Conservation (phyloP, 1,140 invertebrate genomes). For the Trichoplusia ni region DNA sequence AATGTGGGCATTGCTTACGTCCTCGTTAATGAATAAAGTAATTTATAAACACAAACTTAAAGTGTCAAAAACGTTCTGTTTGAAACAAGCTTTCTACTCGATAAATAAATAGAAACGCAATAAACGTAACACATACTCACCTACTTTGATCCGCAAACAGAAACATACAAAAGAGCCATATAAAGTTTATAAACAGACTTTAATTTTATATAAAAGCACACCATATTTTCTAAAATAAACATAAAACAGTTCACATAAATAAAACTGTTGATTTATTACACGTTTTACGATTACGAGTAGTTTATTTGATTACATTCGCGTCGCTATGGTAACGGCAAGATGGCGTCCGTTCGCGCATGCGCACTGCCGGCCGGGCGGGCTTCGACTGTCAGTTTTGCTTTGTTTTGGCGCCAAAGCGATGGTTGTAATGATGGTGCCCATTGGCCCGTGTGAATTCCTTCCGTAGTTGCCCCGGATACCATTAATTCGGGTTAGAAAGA, state of each 20-base stretch:
- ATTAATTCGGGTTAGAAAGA: neutral
- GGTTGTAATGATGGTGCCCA: conserved; percentile 43
- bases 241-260: neutral
- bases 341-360: conserved; percentile 55
- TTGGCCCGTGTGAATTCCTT: conserved; percentile 50
- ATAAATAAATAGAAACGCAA: neutral
- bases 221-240: neutral
- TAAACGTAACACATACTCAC: conserved; percentile 19
- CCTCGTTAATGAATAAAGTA: too few relatives aligned
- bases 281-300: neutral
- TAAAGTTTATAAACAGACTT: neutral
- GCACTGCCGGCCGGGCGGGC: conserved; percentile 46
- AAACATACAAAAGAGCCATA: neutral
- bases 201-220: neutral
- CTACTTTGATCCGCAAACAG: conserved; percentile 11
- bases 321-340: conserved; percentile 63
- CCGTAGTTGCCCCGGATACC: conserved; percentile 51
- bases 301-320: conserved; percentile 52
- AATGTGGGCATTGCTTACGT: too few relatives aligned
- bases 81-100: neutral
- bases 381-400: conserved; percentile 45
- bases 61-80: conserved; percentile 1
- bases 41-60: neutral
- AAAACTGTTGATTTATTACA: neutral
- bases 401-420: conserved; percentile 64